Percentiles rank a stretch among this genome's conserved stretches.
phyloP scores from a whole-genome alignment of 2,888 invertebrate species.

The Diaperis boleti region DNA sequence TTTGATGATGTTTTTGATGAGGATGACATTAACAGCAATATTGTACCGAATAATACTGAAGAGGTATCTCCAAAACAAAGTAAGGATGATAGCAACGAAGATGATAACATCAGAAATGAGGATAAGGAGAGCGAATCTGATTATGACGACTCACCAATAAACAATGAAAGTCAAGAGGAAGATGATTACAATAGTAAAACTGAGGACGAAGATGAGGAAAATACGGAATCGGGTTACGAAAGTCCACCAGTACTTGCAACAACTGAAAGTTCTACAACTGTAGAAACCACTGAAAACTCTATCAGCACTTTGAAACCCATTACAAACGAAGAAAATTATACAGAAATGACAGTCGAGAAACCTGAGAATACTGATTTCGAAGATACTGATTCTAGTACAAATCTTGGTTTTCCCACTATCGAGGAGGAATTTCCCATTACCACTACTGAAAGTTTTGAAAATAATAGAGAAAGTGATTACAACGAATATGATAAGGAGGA shows the following conservation, averaged over 20 bases:
- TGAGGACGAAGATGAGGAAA: not conserved
- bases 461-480: constrained; percentile 16
- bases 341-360: not conserved
- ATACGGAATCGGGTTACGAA: not conserved
- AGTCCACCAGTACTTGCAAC: not conserved
- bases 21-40: not conserved
- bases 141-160: no score
- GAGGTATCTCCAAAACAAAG: not conserved
- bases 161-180: no score
- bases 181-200: constrained; percentile 7
- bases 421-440: not conserved
- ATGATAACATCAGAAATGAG: no score
- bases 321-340: constrained; percentile 23
- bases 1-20: constrained; percentile 6
- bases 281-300: not conserved
- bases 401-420: not conserved
- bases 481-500: constrained; percentile 1
- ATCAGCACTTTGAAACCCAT: not conserved
- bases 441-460: not conserved
- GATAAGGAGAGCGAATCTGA: no score
- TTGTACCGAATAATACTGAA: constrained; percentile 9
- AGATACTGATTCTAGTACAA: not conserved
- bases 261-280: no score
- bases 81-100: no score
- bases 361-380: not conserved